A percentile compares a stretch with the other conserved stretches of the same genome.
Conservation (phyloP, 2,797 vertebrate genomes). For the Alca torda region DNA sequence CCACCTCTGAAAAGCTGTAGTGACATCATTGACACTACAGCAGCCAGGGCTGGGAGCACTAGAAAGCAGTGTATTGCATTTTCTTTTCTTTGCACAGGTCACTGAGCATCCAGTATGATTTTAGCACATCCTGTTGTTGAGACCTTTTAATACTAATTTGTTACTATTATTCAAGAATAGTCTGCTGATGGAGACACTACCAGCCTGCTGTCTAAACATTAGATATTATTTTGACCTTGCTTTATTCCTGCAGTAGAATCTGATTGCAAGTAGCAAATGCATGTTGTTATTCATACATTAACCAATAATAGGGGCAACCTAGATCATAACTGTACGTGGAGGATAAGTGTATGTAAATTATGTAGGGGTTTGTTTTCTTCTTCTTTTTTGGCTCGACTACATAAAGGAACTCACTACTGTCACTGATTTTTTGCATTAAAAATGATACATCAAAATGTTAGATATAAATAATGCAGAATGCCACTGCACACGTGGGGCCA, state of each 20-base stretch:
- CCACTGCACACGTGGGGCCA: neutral
- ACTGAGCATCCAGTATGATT: neutral
- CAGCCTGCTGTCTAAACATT: neutral
- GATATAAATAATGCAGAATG: neutral
- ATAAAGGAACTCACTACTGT: neutral
- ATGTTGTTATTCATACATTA: neutral
- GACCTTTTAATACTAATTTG: neutral
- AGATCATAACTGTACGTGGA: neutral
- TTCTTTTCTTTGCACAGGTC: neutral
- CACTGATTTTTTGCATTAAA: neutral
- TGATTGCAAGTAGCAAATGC: neutral
- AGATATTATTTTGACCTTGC: conserved; percentile 21
- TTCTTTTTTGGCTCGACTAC: neutral
- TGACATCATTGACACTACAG: neutral
- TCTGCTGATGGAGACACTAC: neutral
- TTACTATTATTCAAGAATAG: conserved; percentile 12
- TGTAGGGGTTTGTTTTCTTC: neutral
- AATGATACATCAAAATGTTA: neutral
- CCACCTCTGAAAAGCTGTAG: neutral
- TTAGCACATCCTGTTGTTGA: neutral
- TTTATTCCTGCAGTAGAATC: conserved; percentile 21
- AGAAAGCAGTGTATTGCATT: neutral
- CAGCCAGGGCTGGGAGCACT: neutral
- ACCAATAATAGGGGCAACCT: neutral
- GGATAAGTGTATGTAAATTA: neutral